These are phyloP conservation scores for Cebus imitator DNA, from an alignment of 2,113 vertebrate genomes.

Conservation along the genomic window DNA sequence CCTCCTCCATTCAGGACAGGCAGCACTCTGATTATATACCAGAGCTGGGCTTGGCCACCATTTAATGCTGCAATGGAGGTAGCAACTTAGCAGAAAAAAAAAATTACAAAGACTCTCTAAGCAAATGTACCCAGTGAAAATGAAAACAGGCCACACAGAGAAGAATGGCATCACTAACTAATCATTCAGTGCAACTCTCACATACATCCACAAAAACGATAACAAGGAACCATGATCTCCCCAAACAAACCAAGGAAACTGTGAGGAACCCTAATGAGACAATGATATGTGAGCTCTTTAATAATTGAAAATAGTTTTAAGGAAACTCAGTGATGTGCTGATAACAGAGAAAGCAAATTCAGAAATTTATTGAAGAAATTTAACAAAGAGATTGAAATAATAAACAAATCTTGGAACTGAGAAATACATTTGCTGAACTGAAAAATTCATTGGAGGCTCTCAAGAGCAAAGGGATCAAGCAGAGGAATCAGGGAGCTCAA, in stretches of 20 bases:
- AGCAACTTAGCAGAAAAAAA: neutral
- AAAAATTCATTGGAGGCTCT: neutral
- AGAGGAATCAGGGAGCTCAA: neutral
- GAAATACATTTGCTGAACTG: neutral
- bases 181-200: neutral
- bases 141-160: neutral
- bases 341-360: neutral
- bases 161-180: neutral
- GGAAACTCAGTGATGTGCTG: neutral
- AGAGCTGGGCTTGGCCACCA: neutral
- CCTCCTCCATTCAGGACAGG: neutral
- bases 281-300: neutral
- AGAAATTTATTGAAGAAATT: neutral
- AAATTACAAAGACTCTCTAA: neutral
- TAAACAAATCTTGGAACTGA: neutral
- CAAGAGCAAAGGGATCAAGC: neutral
- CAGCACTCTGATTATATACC: neutral
- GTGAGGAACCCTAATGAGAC: neutral
- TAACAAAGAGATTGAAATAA: neutral
- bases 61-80: neutral
- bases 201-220: neutral
- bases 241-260: neutral
- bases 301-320: neutral
- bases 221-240: neutral
- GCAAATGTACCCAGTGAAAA: neutral